Evolutionary conservation across 2,113 vertebrate genomes (phyloP).

Genomic region (Naja naja): DNA sequence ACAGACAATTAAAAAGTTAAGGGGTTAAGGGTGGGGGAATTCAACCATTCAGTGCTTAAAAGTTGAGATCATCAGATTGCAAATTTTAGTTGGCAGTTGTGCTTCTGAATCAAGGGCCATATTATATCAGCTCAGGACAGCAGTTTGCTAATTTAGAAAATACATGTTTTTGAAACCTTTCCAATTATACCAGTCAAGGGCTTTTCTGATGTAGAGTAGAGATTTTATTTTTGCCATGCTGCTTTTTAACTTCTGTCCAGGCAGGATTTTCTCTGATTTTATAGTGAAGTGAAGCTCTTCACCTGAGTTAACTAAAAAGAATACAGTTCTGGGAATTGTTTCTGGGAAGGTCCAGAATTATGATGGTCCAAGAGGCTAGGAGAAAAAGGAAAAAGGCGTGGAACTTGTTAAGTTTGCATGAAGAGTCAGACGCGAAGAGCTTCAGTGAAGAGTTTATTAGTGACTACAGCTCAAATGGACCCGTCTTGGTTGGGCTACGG

Average conservation of each 20-base stretch:
- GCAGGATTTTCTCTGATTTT: not conserved
- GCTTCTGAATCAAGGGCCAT: not conserved
- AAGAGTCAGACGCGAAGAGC: no score
- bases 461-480: no score
- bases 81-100: not conserved
- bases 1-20: not conserved
- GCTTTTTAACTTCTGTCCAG: not conserved
- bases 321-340: not conserved
- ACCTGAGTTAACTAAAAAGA: not conserved
- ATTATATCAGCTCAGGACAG: not conserved
- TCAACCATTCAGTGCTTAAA: not conserved
- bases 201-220: not conserved
- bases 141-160: not conserved
- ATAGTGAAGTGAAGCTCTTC: not conserved
- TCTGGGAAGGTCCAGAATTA: not conserved
- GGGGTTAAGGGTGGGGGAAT: not conserved
- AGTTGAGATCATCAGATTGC: not conserved
- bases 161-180: not conserved
- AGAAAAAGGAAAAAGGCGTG: not conserved
- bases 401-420: no score
- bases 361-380: not conserved
- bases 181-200: not conserved
- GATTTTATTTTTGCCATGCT: not conserved
- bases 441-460: no score
- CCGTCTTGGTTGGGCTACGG: no score